Conservation (phyloP, 2,797 vertebrate species). For the Girardinus metallicus region DNA sequence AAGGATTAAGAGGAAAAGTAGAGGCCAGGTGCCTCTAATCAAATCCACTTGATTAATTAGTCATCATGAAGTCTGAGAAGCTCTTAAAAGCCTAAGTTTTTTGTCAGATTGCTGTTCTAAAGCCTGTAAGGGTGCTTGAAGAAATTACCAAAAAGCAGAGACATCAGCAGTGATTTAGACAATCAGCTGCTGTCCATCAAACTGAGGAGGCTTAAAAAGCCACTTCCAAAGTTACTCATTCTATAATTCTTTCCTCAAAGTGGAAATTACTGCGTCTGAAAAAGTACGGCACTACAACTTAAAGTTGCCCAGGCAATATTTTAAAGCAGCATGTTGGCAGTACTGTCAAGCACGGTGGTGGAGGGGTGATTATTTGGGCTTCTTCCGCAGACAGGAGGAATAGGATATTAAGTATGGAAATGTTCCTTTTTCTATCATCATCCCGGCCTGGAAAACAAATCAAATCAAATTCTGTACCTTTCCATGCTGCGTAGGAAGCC, state of each 20-base stretch:
- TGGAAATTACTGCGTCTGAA: background rate
- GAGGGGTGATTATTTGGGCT: background rate
- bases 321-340: no score
- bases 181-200: background rate
- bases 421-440: background rate
- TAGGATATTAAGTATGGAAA: background rate
- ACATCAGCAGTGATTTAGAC: background rate
- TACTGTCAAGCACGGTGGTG: background rate
- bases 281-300: background rate
- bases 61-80: background rate
- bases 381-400: background rate
- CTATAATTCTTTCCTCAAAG: background rate
- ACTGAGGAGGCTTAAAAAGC: background rate
- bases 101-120: background rate
- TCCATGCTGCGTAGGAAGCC: background rate
- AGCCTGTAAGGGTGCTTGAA: background rate
- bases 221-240: background rate
- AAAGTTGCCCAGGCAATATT: background rate
- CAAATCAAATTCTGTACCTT: background rate
- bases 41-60: constrained; percentile 4
- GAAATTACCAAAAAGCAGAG: background rate
- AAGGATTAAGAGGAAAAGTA: background rate
- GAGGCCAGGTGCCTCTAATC: background rate
- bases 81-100: background rate
- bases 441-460: background rate